phyloP scores from a whole-genome alignment of 2,113 vertebrate genomes.

The Rana temporaria region DNA sequence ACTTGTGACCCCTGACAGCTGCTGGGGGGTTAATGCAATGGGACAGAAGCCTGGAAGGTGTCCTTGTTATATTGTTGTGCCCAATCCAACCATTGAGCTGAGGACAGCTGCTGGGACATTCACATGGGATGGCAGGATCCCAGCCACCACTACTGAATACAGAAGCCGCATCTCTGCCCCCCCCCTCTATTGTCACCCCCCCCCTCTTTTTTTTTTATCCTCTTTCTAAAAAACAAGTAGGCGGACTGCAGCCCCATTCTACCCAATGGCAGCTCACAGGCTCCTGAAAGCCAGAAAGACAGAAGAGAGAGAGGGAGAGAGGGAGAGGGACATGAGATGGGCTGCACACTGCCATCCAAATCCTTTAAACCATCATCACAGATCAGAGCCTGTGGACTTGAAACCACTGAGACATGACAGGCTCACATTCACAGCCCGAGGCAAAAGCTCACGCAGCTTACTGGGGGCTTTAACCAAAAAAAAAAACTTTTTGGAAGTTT shows the following conservation, averaged over 20 bases:
- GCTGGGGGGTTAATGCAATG: not conserved
- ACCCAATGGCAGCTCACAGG: constrained; percentile 87
- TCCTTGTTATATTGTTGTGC: not conserved
- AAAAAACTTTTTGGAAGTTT: no score
- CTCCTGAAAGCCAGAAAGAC: constrained; percentile 74
- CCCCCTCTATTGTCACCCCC: constrained; percentile 74
- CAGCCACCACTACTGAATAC: constrained; percentile 10
- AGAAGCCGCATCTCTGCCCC: constrained; percentile 73
- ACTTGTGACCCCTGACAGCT: not conserved
- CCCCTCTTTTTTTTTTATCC: constrained; percentile 64
- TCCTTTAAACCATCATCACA: constrained; percentile 84
- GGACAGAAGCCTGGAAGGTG: not conserved
- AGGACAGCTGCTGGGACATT: constrained; percentile 17
- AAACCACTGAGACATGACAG: constrained; percentile 84
- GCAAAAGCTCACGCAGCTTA: constrained; percentile 61
- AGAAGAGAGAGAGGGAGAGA: constrained; percentile 36
- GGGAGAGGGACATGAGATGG: constrained; percentile 70
- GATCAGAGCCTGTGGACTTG: constrained; percentile 77
- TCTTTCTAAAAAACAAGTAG: constrained; percentile 73
- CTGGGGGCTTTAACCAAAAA: not conserved
- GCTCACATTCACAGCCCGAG: constrained; percentile 71
- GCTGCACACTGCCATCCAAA: constrained; percentile 84
- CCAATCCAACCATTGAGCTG: not conserved
- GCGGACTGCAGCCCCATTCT: constrained; percentile 82
- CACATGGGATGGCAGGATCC: constrained; percentile 7